Conservation (phyloP, 2,113 vertebrate genomes). For the Atractosteus spatula region DNA sequence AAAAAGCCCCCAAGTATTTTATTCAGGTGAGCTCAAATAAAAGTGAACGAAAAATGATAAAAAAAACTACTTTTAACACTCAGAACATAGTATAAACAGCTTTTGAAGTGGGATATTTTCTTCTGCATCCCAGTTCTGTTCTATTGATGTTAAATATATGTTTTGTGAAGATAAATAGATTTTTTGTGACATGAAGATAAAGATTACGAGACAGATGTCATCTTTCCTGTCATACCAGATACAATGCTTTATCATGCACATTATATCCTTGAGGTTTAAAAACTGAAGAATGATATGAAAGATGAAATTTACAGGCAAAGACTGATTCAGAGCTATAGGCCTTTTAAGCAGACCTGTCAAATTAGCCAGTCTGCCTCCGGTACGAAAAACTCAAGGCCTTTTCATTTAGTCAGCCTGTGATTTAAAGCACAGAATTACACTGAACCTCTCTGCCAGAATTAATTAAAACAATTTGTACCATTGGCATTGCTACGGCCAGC, state of each 20-base stretch:
- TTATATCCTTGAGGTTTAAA: constrained; percentile 29
- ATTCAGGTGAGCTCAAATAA: too few species aligned
- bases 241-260: constrained; percentile 15
- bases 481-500: too few species aligned
- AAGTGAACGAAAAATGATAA: too few species aligned
- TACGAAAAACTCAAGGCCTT: neutral
- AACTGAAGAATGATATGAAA: neutral
- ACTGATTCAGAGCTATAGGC: neutral
- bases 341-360: constrained; percentile 5
- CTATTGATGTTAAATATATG: too few species aligned
- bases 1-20: too few species aligned
- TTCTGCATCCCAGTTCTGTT: neutral
- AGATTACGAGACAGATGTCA: constrained; percentile 22
- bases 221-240: constrained; percentile 15
- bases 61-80: too few species aligned
- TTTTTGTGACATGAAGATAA: constrained; percentile 6
- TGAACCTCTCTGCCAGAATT: neutral
- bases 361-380: neutral
- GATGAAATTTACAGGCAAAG: neutral
- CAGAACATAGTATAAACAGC: too few species aligned
- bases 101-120: too few species aligned
- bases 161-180: too few species aligned
- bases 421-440: too few species aligned
- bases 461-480: neutral
- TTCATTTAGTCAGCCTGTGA: neutral